phyloP scores from a whole-genome alignment of 1,140 invertebrate species.

The Ephestia elutella region DNA sequence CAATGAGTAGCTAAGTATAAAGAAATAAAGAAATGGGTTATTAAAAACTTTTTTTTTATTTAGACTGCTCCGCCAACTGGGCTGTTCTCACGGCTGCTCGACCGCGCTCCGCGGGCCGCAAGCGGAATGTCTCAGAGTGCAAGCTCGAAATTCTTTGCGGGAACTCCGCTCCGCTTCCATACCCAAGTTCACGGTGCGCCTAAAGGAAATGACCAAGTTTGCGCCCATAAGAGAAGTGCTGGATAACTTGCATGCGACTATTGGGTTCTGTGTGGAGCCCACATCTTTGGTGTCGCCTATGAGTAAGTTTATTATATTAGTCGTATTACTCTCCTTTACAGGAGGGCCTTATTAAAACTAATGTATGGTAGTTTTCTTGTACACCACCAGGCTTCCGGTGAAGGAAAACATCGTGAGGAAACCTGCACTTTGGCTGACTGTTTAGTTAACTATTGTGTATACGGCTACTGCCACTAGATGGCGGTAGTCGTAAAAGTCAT shows the following conservation, averaged over 20 bases:
- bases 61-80: conserved; percentile 91
- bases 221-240: conserved; percentile 88
- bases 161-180: conserved; percentile 82
- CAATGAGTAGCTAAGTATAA: no score
- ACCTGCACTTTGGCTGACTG: no score
- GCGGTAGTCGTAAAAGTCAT: no score
- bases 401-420: no score
- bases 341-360: no score
- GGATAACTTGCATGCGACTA: conserved; percentile 95
- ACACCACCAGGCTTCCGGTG: no score
- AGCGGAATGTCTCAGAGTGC: conserved; percentile 91
- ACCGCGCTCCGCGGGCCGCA: conserved; percentile 87
- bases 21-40: no score
- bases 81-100: conserved; percentile 90
- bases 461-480: no score
- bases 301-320: conserved; percentile 78
- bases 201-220: conserved; percentile 85
- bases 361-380: no score
- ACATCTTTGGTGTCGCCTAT: conserved; percentile 86
- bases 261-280: conserved; percentile 96
- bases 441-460: no score
- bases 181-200: conserved; percentile 84
- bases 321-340: no score
- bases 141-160: conserved; percentile 88
- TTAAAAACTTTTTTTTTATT: no score